These are phyloP conservation scores for Strigamia crassipes DNA, from an alignment of 2,888 invertebrate genomes.

Conservation along the genomic window DNA sequence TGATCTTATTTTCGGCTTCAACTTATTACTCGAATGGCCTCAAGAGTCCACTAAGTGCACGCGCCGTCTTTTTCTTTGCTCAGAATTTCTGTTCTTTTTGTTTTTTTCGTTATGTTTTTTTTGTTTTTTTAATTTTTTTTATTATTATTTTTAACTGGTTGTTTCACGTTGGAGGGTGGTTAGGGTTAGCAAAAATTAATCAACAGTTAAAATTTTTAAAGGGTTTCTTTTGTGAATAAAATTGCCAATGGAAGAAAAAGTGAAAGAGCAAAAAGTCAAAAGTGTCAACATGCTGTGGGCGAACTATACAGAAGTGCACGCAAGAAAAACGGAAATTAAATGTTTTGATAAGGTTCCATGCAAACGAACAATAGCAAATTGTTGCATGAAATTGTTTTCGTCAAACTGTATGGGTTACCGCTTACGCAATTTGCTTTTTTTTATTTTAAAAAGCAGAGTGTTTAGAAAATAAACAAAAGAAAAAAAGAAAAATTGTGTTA, in stretches of 20 bases:
- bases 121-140: neutral
- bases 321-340: constrained; percentile 32
- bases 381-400: neutral
- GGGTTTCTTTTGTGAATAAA: neutral
- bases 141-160: neutral
- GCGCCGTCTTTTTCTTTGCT: neutral
- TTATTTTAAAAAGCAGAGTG: too few relatives aligned
- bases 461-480: too few relatives aligned
- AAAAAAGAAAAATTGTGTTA: too few relatives aligned
- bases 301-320: neutral
- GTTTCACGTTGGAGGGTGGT: neutral
- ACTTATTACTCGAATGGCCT: constrained; percentile 11
- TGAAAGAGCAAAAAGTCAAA: neutral
- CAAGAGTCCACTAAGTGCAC: constrained; percentile 18
- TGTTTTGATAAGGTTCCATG: neutral
- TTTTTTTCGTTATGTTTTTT: neutral
- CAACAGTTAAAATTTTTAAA: neutral
- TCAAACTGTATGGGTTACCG: neutral
- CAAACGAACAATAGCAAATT: neutral
- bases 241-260: neutral
- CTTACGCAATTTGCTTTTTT: neutral
- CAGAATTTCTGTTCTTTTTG: neutral
- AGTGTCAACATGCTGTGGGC: neutral
- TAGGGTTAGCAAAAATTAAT: neutral
- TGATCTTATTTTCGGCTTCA: constrained; percentile 28